These are phyloP conservation scores for Orthonevra nobilis DNA, from an alignment of 2,888 invertebrate species.

Conservation along the genomic window DNA sequence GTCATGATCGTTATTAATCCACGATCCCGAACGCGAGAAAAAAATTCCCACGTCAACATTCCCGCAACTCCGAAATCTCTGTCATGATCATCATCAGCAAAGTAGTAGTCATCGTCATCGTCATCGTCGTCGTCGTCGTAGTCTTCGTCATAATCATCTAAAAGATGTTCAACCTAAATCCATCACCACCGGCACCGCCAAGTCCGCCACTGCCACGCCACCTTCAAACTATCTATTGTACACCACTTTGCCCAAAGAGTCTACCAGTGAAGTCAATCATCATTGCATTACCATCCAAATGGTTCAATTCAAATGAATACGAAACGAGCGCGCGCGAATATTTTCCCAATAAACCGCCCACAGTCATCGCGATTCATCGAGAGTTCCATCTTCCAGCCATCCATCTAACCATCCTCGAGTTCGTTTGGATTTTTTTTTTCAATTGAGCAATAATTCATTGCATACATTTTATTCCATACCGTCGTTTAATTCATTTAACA, in stretches of 20 bases:
- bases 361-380: constrained; percentile 66
- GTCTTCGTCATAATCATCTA: constrained; percentile 12
- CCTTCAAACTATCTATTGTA: constrained; percentile 42
- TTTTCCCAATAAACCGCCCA: constrained; percentile 69
- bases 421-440: constrained; percentile 54
- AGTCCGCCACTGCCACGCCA: constrained; percentile 50
- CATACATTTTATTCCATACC: constrained; percentile 56
- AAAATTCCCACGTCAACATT: constrained; percentile 68
- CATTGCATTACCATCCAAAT: constrained; percentile 68
- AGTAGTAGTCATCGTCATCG: too few species aligned
- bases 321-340: constrained; percentile 61
- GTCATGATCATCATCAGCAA: constrained; percentile 64
- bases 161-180: constrained; percentile 68
- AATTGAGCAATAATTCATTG: constrained; percentile 70
- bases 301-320: constrained; percentile 63
- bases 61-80: constrained; percentile 60
- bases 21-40: constrained; percentile 56
- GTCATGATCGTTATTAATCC: constrained; percentile 70
- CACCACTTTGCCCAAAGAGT: constrained; percentile 57
- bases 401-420: constrained; percentile 36
- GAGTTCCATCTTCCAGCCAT: too few species aligned
- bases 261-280: constrained; percentile 56
- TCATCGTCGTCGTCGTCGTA: constrained; percentile 9
- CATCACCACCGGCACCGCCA: constrained; percentile 58
- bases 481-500: constrained; percentile 69